Evolutionary conservation across 37 sponge, comb jelly and placozoan species (phyloP).

Genomic region (Crambe crambe): DNA sequence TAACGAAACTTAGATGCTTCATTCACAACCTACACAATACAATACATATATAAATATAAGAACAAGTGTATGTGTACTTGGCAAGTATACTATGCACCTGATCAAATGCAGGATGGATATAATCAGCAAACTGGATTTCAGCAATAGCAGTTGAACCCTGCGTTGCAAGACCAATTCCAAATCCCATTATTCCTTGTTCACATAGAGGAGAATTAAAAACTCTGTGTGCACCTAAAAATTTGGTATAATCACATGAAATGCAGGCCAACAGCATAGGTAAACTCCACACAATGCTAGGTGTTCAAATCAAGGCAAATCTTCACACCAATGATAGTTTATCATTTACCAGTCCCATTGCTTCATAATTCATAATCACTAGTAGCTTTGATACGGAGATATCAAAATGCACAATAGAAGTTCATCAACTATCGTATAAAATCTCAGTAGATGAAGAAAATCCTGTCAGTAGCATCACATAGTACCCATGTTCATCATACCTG

Average conservation of each 20-base stretch:
- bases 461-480: no score
- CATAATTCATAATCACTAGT: no score
- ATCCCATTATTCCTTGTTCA: conserved; percentile 97
- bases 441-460: no score
- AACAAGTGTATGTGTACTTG: background rate
- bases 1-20: conserved; percentile 97
- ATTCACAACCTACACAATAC: conserved; percentile 81
- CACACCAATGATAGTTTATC: no score
- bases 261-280: no score
- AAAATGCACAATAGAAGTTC: no score
- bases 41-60: background rate
- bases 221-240: conserved; percentile 62
- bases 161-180: conserved; percentile 93
- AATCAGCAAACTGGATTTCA: conserved; percentile 99
- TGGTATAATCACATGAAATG: background rate
- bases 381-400: no score
- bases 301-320: no score
- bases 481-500: no score
- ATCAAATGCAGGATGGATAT: conserved; percentile 97
- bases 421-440: no score
- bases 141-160: conserved; percentile 96
- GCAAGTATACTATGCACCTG: conserved; percentile 54
- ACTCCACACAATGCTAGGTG: no score
- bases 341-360: no score
- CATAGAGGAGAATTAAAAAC: conserved; percentile 96